Conservation (phyloP, 2,113 vertebrate species). For the Martes martes region DNA sequence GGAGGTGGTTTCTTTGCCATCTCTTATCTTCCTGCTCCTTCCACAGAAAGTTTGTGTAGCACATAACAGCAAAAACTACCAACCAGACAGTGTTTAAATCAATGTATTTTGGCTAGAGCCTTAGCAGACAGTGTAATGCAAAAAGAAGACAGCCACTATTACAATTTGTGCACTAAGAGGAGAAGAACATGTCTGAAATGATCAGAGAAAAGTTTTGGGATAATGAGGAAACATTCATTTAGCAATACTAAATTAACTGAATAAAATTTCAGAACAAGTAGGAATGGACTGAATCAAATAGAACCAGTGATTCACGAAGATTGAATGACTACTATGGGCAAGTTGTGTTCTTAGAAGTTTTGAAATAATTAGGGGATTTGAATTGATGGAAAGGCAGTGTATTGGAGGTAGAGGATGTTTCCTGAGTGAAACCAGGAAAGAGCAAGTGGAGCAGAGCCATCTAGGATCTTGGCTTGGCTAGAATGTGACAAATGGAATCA, state of each 20-base stretch:
- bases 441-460: not conserved
- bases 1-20: not conserved
- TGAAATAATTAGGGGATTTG: not conserved
- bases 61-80: not conserved
- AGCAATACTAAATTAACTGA: not conserved
- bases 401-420: not conserved
- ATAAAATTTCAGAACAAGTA: not conserved
- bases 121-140: not conserved
- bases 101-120: not conserved
- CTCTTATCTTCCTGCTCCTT: not conserved
- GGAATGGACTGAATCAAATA: not conserved
- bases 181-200: not conserved
- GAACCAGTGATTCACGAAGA: not conserved
- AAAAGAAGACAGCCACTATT: not conserved
- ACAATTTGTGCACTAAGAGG: not conserved
- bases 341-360: constrained; percentile 17
- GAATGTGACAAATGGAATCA: not conserved
- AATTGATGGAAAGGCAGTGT: not conserved
- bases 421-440: not conserved
- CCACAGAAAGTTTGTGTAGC: not conserved
- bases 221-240: not conserved
- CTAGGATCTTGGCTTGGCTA: not conserved
- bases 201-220: not conserved
- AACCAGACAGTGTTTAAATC: not conserved
- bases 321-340: not conserved